Conservation (phyloP, 1,140 invertebrate genomes). For the Heliconius congener region DNA sequence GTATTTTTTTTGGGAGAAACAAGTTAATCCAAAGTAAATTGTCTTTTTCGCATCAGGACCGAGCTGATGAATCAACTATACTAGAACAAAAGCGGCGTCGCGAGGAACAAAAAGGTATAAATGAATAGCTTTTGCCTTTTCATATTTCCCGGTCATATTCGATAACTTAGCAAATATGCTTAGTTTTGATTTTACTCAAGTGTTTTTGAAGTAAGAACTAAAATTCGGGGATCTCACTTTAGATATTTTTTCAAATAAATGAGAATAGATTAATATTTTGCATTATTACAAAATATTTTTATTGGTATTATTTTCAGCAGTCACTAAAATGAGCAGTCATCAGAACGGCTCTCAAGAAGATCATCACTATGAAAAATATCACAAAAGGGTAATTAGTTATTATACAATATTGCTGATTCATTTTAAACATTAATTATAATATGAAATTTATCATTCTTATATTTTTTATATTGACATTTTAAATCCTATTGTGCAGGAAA, state of each 20-base stretch:
- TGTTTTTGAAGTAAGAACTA: too few relatives aligned
- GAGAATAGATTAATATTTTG: too few relatives aligned
- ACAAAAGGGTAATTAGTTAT: conserved; percentile 70
- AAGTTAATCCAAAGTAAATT: not conserved
- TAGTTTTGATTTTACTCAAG: too few relatives aligned
- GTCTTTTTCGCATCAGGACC: conserved; percentile 81
- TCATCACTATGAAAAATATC: conserved; percentile 80
- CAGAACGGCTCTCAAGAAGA: conserved; percentile 80
- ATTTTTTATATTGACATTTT: too few relatives aligned
- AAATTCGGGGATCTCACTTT: too few relatives aligned
- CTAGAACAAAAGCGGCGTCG: conserved; percentile 88
- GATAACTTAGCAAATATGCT: too few relatives aligned
- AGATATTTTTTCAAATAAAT: too few relatives aligned
- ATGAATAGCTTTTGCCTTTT: not conserved
- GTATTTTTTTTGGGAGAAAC: not conserved
- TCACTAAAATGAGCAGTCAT: conserved; percentile 69
- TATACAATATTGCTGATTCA: not conserved
- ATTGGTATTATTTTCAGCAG: conserved; percentile 44
- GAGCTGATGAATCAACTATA: conserved; percentile 84
- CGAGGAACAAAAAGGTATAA: conserved; percentile 87
- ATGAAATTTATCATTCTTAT: too few relatives aligned
- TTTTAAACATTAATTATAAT: conserved; percentile 9
- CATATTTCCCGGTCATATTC: too few relatives aligned
- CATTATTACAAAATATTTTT: not conserved
- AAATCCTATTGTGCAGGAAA: conserved; percentile 81